phyloP scores from a whole-genome alignment of 1,140 invertebrate genomes.

The Babylonia areolata region DNA sequence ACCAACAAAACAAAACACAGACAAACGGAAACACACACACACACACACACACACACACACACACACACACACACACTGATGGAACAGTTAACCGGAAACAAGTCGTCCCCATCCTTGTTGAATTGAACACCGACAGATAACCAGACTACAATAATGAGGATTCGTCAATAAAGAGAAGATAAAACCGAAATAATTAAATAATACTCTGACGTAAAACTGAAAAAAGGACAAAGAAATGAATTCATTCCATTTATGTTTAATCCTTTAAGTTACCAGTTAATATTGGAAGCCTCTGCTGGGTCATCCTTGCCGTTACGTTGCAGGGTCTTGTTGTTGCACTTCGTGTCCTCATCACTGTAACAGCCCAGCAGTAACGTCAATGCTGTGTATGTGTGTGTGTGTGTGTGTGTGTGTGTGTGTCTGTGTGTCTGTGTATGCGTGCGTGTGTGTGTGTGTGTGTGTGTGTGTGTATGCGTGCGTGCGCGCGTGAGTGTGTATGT shows the following conservation, averaged over 20 bases:
- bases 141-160: neutral
- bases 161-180: neutral
- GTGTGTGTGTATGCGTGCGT: neutral
- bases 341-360: neutral
- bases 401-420: too few relatives aligned
- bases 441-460: too few relatives aligned
- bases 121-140: neutral
- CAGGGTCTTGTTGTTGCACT: conserved; percentile 20
- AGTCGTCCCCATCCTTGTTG: too few relatives aligned
- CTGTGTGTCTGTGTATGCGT: too few relatives aligned
- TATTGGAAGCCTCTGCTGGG: conserved; percentile 2
- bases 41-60: conserved; percentile 12
- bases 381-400: too few relatives aligned
- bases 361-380: neutral
- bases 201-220: neutral
- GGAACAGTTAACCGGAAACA: neutral
- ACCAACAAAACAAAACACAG: neutral
- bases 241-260: too few relatives aligned
- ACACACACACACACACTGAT: conserved; percentile 10
- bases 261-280: conserved; percentile 31
- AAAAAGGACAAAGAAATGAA: too few relatives aligned
- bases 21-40: neutral
- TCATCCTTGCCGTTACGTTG: conserved; percentile 13
- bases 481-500: neutral
- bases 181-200: neutral